Percentiles rank a stretch among this genome's conserved stretches.
phyloP scores from a whole-genome alignment of 1,140 invertebrate genomes.

The Diuraphis noxia region DNA sequence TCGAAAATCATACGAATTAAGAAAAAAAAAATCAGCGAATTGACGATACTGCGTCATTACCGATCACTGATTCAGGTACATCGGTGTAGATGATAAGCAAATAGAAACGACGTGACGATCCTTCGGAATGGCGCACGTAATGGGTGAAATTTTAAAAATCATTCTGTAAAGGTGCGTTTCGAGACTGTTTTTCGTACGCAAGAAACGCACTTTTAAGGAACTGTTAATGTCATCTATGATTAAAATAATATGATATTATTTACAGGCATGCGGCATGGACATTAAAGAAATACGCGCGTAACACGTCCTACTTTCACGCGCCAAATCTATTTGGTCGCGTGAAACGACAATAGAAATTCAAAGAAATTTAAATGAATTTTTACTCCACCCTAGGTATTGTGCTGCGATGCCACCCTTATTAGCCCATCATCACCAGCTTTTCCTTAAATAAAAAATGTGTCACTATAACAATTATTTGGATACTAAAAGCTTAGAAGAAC shows the following conservation, averaged over 20 bases:
- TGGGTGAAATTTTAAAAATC: background rate
- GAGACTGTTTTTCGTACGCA: no score
- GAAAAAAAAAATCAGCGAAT: background rate
- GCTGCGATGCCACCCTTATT: background rate
- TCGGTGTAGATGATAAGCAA: background rate
- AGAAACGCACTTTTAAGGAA: no score
- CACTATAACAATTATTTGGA: background rate
- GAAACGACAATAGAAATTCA: background rate
- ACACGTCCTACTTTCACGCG: background rate
- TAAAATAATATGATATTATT: background rate
- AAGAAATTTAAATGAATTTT: no score
- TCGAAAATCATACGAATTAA: background rate
- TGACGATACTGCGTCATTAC: background rate
- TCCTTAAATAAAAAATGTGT: background rate
- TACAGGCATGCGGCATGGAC: background rate
- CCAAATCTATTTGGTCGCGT: background rate
- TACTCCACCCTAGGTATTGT: background rate
- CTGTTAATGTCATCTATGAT: background rate
- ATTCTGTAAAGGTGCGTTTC: background rate
- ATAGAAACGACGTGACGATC: background rate
- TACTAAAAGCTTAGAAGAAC: background rate
- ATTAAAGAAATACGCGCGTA: background rate
- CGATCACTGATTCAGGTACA: background rate
- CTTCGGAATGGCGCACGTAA: background rate
- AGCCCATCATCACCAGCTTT: background rate